Percentiles rank a stretch among this genome's conserved stretches.
Evolutionary conservation across 2,113 vertebrate species (phyloP).

Genomic region (Alligator sinensis): DNA sequence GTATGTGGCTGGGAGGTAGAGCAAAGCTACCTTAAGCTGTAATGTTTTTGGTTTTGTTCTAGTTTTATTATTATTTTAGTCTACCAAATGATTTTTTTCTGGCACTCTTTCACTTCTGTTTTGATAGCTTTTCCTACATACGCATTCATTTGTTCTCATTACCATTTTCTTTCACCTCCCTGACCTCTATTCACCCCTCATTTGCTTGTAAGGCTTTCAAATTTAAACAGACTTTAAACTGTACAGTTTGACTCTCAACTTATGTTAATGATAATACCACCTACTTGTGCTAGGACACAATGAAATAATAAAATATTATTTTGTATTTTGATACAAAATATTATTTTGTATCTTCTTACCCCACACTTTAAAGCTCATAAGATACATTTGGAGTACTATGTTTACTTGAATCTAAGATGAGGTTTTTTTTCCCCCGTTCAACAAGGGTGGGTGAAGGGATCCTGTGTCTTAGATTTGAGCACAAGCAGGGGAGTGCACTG

Average conservation of each 20-base stretch:
- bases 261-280: conserved; percentile 39
- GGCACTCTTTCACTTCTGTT: neutral
- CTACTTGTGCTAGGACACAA: conserved; percentile 17
- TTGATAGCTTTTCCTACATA: neutral
- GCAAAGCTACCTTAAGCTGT: conserved; percentile 2
- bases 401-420: too few species aligned
- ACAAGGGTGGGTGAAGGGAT: too few species aligned
- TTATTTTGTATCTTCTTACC: conserved; percentile 48
- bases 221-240: conserved; percentile 52
- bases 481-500: too few species aligned
- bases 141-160: conserved; percentile 6
- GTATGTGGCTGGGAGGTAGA: neutral
- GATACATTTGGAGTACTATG: conserved; percentile 13
- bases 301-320: conserved; percentile 16
- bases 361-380: conserved; percentile 6
- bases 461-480: too few species aligned
- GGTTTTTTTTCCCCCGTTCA: too few species aligned
- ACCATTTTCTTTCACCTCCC: neutral
- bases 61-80: conserved; percentile 2
- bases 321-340: conserved; percentile 40
- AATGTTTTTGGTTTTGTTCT: conserved; percentile 27
- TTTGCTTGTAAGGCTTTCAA: conserved; percentile 26
- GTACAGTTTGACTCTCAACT: conserved; percentile 28
- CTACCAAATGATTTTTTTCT: neutral
- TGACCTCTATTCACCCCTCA: conserved; percentile 34